Evolutionary conservation across 2,888 invertebrate species (phyloP).

Genomic region (Leptopilina drosophilae): DNA sequence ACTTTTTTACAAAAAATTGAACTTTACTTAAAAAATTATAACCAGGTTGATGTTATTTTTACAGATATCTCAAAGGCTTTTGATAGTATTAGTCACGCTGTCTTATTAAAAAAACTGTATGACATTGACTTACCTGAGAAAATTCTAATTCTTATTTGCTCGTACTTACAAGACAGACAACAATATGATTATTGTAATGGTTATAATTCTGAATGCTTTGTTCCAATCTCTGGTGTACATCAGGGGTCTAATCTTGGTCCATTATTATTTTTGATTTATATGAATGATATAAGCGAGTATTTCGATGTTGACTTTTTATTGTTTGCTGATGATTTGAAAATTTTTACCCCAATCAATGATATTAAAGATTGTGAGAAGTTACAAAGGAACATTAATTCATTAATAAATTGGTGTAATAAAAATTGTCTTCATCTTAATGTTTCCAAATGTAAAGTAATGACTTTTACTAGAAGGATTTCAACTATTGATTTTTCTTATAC

Average conservation of each 20-base stretch:
- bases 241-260: not conserved
- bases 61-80: not conserved
- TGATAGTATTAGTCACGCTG: not conserved
- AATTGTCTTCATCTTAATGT: too few relatives aligned
- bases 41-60: not conserved
- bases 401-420: too few relatives aligned
- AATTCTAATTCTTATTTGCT: not conserved
- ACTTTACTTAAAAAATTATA: not conserved
- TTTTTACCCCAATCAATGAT: too few relatives aligned
- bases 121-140: not conserved
- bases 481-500: too few relatives aligned
- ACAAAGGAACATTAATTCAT: too few relatives aligned
- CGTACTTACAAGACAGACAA: too few relatives aligned
- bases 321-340: not conserved
- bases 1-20: conserved; percentile 11
- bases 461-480: too few relatives aligned
- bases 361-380: too few relatives aligned
- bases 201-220: too few relatives aligned
- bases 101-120: not conserved
- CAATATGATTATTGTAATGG: too few relatives aligned
- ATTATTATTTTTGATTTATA: not conserved
- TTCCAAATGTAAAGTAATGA: too few relatives aligned
- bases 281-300: not conserved
- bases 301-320: not conserved
- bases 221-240: not conserved